A percentile compares a stretch with the other conserved stretches of the same genome.
These are phyloP conservation scores for Platypus cylindrus DNA, from an alignment of 2,888 invertebrate species.

Conservation along the genomic window DNA sequence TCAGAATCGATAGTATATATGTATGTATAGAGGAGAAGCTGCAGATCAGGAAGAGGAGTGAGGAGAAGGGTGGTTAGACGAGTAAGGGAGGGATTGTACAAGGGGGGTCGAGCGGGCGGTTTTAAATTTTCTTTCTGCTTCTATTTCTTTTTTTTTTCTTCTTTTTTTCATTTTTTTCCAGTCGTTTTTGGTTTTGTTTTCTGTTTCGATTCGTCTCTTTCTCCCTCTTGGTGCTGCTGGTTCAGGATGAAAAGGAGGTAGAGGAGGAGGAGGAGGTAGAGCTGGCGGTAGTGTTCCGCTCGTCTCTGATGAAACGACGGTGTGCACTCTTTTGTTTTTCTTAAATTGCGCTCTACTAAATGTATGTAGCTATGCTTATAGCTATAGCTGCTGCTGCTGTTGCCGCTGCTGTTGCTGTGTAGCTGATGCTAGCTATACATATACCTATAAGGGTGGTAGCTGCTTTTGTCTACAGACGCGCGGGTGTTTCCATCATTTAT, in stretches of 20 bases:
- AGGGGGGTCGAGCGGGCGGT: too few species aligned
- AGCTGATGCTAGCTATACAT: too few species aligned
- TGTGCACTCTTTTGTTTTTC: constrained; percentile 17
- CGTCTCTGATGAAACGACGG: constrained; percentile 8
- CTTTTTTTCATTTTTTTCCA: constrained; percentile 17
- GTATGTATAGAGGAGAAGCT: too few species aligned
- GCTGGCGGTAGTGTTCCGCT: background rate
- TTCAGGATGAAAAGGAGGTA: background rate
- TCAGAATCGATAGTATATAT: constrained; percentile 41
- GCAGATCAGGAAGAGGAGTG: constrained; percentile 27
- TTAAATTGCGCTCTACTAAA: constrained; percentile 18
- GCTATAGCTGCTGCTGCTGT: too few species aligned
- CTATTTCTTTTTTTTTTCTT: too few species aligned
- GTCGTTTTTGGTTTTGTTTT: constrained; percentile 16
- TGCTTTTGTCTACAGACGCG: constrained; percentile 16
- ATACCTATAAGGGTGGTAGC: too few species aligned
- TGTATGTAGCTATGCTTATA: too few species aligned
- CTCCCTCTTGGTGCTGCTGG: too few species aligned
- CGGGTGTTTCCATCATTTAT: constrained; percentile 15
- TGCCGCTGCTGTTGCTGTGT: too few species aligned
- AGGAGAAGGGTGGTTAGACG: constrained; percentile 12
- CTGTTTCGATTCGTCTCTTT: too few species aligned
- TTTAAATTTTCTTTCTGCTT: too few species aligned
- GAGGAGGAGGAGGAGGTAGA: background rate
- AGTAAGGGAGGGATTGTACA: too few species aligned